Evolutionary conservation across 1,140 invertebrate genomes (phyloP), one percentile per base, ranked within the genome.

Genomic region (Drosophila subpulchrella): DNA sequence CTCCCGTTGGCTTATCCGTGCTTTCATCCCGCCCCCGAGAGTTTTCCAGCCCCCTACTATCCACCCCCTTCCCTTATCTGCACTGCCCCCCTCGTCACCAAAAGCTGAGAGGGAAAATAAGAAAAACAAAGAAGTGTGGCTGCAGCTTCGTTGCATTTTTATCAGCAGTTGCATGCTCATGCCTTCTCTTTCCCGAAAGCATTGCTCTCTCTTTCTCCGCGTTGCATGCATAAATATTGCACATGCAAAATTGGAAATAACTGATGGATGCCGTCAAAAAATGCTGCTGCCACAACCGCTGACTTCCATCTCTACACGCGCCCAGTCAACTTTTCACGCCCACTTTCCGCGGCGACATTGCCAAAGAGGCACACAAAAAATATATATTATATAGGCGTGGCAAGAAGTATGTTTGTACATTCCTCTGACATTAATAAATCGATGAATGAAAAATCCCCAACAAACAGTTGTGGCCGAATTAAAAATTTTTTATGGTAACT

Each of bases 191-290:
- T 12, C 10, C 4, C 62, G 1, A 8, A n/a, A 5, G 0, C 47
- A 13, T 32, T 11, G 15, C 20, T 27, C 27, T 50, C 20, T 30
- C 10, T 34, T 42, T 17, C 32, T n/a, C n/a, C 44, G 36, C 44
- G 36, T 44, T 57, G 67, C 62, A 61, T 77, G 84, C 84, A 88
- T 88, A 89, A 88, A 83, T 89, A 83, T 83, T 83, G 76, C 71
- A 80, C 79, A 89, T 79, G 66, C 70, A 73, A 86, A 86, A 86
- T 86, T 79, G 84, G 72, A 88, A 88, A 88, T 79, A 88, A 88
- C 79, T 88, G 83, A 88, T 88, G 83, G 84, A 88, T 80, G 75
- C 83, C 79, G 76, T 88, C 83, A 88, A 88, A 88, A 85, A 85
- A 83, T 66, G 67, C 66, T 78, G 83, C 75, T 75, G 65, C 68